These are phyloP conservation scores for Tauraco erythrolophus DNA, from an alignment of 2,113 vertebrate species.

Conservation along the genomic window DNA sequence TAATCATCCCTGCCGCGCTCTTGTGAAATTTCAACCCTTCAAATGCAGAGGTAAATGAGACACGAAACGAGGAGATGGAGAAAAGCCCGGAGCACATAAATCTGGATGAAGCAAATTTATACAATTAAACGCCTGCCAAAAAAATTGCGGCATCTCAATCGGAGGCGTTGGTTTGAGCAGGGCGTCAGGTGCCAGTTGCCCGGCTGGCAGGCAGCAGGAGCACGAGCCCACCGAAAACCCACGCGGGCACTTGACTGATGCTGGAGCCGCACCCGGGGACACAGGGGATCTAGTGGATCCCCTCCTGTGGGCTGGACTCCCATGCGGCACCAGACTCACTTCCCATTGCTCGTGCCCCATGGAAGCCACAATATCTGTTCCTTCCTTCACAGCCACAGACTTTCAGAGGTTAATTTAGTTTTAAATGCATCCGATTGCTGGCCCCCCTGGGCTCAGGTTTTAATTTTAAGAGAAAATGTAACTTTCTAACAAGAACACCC, in stretches of 20 bases:
- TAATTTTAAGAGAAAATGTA: background rate
- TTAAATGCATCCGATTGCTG: background rate
- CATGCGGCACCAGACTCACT: rapidly evolving
- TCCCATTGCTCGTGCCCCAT: rapidly evolving
- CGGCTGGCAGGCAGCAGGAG: background rate
- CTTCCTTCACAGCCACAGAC: background rate
- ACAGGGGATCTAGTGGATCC: background rate
- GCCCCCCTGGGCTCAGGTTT: background rate
- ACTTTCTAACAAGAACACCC: background rate
- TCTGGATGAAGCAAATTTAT: constrained; percentile 62
- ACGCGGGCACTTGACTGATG: background rate
- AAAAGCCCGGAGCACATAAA: constrained; percentile 56
- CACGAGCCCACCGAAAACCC: background rate
- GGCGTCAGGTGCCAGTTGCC: constrained; percentile 41
- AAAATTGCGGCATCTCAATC: constrained; percentile 53
- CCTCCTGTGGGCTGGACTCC: background rate
- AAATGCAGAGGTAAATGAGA: constrained; percentile 48
- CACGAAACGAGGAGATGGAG: constrained; percentile 40
- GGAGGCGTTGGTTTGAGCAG: constrained; percentile 12
- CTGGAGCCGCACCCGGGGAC: background rate
- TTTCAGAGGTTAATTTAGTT: background rate
- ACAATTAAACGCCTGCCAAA: constrained; percentile 49
- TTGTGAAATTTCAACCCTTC: constrained; percentile 55
- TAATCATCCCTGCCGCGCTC: constrained; percentile 17
- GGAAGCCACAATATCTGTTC: background rate